Conservation (phyloP, 2,888 invertebrate genomes). For the Trichopria drosophilae region DNA sequence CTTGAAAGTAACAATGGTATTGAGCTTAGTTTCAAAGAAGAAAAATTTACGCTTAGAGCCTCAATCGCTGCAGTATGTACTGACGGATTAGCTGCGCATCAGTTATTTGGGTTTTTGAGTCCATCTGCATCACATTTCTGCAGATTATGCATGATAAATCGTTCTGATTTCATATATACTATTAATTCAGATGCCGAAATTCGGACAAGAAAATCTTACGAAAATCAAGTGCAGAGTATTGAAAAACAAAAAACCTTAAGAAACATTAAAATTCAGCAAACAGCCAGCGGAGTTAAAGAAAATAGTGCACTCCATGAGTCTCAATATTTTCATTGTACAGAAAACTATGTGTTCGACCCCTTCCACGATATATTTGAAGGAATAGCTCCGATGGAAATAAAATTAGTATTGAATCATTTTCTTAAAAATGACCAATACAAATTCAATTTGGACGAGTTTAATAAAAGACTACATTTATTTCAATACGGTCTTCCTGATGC, state of each 20-base stretch:
- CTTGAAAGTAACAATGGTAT: constrained; percentile 21
- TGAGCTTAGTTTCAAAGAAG: not conserved
- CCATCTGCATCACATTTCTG: constrained; percentile 29
- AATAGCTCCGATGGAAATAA: constrained; percentile 21
- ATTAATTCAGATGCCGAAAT: not conserved
- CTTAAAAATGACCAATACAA: constrained; percentile 7
- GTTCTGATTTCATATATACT: constrained; percentile 1
- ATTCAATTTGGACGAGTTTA: constrained; percentile 16
- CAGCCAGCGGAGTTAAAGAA: constrained; percentile 8
- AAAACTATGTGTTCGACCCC: constrained; percentile 20
- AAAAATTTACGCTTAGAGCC: constrained; percentile 10
- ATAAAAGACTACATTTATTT: constrained; percentile 26
- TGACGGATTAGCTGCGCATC: constrained; percentile 29
- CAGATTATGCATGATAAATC: constrained; percentile 24
- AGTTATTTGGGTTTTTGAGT: constrained; percentile 28
- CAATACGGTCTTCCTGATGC: constrained; percentile 24
- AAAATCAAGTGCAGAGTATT: not conserved
- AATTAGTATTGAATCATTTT: constrained; percentile 21
- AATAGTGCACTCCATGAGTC: constrained; percentile 14
- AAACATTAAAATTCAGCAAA: not conserved
- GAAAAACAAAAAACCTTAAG: not conserved
- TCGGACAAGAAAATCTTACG: constrained; percentile 1
- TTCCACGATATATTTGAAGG: constrained; percentile 32
- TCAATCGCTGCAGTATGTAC: constrained; percentile 18
- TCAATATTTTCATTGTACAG: constrained; percentile 21